Conservation (phyloP, 2,797 vertebrate genomes). For the Triplophysa bombifrons region DNA sequence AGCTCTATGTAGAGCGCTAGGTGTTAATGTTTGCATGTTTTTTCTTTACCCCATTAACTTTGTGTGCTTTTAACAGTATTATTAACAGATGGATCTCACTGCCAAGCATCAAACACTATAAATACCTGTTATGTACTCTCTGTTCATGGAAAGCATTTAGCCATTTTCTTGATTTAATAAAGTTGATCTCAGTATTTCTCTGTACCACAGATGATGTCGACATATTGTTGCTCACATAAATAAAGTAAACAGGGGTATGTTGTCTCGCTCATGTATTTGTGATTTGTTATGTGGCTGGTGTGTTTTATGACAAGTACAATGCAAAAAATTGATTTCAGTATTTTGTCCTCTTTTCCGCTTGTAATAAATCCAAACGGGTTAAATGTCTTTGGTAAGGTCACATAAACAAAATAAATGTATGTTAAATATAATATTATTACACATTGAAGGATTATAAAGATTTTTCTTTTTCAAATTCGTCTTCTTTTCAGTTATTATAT, state of each 20-base stretch:
- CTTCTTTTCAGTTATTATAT: background rate
- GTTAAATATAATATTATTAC: too few species aligned
- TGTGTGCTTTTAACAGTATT: conserved; percentile 49
- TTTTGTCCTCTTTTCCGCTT: too few species aligned
- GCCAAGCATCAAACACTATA: conserved; percentile 35
- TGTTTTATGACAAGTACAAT: background rate
- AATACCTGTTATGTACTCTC: conserved; percentile 56
- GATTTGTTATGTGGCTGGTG: conserved; percentile 48
- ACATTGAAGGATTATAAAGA: too few species aligned
- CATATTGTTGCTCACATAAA: conserved; percentile 62
- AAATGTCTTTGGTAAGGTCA: too few species aligned
- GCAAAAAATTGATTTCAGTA: background rate
- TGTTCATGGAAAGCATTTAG: conserved; percentile 47
- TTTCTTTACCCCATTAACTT: conserved; percentile 46
- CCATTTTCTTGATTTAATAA: conserved; percentile 47
- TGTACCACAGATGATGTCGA: conserved; percentile 47
- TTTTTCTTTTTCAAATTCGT: background rate
- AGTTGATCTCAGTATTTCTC: conserved; percentile 53
- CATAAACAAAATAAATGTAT: too few species aligned
- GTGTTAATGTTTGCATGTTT: conserved; percentile 48
- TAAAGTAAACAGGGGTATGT: conserved; percentile 65
- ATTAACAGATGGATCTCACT: conserved; percentile 46
- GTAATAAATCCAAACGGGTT: too few species aligned
- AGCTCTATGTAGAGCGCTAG: conserved; percentile 40
- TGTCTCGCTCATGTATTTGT: conserved; percentile 46